Percentiles rank a stretch among this genome's conserved stretches.
Evolutionary conservation across 2,888 invertebrate genomes (phyloP).

Genomic region (Drosophila helvetica): DNA sequence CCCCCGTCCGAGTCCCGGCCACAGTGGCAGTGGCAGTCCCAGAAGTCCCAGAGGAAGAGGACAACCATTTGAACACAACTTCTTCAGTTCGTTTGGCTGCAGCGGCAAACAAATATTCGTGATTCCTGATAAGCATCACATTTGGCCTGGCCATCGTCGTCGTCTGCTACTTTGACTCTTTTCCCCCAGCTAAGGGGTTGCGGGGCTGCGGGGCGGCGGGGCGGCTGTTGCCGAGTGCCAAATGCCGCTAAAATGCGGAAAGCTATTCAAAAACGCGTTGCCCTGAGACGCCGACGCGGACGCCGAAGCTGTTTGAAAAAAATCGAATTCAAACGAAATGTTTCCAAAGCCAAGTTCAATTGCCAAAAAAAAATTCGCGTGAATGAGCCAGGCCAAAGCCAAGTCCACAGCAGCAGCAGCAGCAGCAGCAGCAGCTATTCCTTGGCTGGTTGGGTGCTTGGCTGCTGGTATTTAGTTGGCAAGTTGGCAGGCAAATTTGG

Average conservation of each 20-base stretch:
- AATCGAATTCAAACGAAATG: conserved; percentile 63
- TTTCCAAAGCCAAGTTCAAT: conserved; percentile 82
- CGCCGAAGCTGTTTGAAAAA: conserved; percentile 24
- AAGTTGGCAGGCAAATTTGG: conserved; percentile 67
- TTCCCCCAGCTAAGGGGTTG: conserved; percentile 30
- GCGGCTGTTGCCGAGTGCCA: conserved; percentile 52
- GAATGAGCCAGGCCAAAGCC: conserved; percentile 60
- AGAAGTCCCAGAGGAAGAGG: conserved; percentile 43
- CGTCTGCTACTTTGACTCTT: conserved; percentile 35
- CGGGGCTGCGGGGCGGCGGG: conserved; percentile 50
- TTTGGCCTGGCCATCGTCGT: conserved; percentile 46
- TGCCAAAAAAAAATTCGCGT: conserved; percentile 61
- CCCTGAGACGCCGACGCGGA: conserved; percentile 51
- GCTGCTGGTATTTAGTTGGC: conserved; percentile 68
- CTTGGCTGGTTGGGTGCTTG: conserved; percentile 13
- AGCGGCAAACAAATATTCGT: conserved; percentile 83
- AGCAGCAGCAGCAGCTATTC: conserved; percentile 26
- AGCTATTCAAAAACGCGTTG: conserved; percentile 83
- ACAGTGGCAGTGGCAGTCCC: conserved; percentile 13
- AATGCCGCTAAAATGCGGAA: conserved; percentile 80
- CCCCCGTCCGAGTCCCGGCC: conserved; percentile 5
- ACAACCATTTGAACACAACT: conserved; percentile 77
- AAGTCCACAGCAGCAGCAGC: neutral
- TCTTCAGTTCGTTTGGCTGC: conserved; percentile 71
- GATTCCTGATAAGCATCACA: conserved; percentile 84